Evolutionary conservation across 1,140 invertebrate species (phyloP).

Genomic region (Dufourea novaeangliae): DNA sequence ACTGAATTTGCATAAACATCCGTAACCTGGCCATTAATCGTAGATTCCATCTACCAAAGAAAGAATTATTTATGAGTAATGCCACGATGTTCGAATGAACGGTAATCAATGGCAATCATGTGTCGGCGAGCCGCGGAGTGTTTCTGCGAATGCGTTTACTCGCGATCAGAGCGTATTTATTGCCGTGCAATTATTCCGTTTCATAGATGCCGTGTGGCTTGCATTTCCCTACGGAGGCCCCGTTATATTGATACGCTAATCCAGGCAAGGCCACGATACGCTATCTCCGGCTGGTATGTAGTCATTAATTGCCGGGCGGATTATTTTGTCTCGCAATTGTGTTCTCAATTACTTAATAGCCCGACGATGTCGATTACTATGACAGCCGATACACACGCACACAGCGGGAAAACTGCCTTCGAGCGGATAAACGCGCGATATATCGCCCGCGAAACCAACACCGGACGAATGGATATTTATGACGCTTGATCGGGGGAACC

Average conservation of each 20-base stretch:
- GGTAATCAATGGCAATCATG: background rate
- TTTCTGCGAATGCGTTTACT: background rate
- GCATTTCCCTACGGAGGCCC: background rate
- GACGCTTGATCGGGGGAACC: background rate
- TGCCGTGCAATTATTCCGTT: background rate
- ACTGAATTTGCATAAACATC: background rate
- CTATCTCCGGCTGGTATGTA: slow-evolving; percentile 20
- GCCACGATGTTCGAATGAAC: background rate
- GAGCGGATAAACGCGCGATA: slow-evolving; percentile 4
- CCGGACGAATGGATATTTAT: slow-evolving; percentile 26
- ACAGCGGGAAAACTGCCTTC: slow-evolving; percentile 42
- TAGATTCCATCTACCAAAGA: no score
- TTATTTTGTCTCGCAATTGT: slow-evolving; percentile 50
- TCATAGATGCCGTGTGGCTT: background rate
- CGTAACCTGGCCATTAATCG: background rate
- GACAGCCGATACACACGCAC: slow-evolving; percentile 35
- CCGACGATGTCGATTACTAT: slow-evolving; percentile 56
- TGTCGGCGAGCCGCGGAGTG: background rate
- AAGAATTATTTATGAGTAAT: background rate
- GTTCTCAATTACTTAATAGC: slow-evolving; percentile 61
- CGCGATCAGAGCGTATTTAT: background rate
- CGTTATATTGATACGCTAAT: slow-evolving; percentile 29
- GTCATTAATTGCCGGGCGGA: slow-evolving; percentile 41
- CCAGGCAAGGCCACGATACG: slow-evolving; percentile 25
- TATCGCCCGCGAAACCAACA: slow-evolving; percentile 29